Base-by-base conservation (phyloP, 1,140 invertebrate genomes). In the Drosophila orena region DNA sequence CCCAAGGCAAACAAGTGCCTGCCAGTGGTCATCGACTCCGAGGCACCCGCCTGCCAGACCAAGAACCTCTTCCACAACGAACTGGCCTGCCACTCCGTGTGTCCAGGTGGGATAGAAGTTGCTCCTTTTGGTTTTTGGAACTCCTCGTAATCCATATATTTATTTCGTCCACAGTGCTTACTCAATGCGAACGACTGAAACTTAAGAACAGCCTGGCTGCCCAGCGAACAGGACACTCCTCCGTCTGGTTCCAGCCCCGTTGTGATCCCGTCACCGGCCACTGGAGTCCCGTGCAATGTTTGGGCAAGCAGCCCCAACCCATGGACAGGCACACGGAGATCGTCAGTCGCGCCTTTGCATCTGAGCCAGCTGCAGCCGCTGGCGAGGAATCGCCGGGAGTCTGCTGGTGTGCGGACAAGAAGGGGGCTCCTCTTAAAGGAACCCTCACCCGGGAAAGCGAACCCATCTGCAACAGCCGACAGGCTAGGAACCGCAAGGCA, bases 1-100 rank as follows among this genome's bases (percentile, higher is more conserved):
- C 93, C 95, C 4, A 95, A 95, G 72, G 94, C 93, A 15, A 97
- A 97, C 80, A 94, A 94, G 66, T 97, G 96, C 91, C 94, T 97
- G 71, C 93, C 94, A 15, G 95, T 97, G 77, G 92, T 92, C 0
- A 96, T 96, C 79, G 94, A 94, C 65, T 43, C 61, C 0, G 59
- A 80, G 5, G 71, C 73, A 11, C 96, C 95, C 30, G 96, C 96
- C 71, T 95, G 96, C 40, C 96, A 96, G 46, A 98, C 97, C 83
- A 95, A 97, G 81, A 99, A 98, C 92, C 96, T 97, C 79, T 99
- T 98, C 94, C 95, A 96, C 35, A 96, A 95, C 38, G 95, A 96
- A 73, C 93, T 95, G 14, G 96, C 97, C 70, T 99, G 98, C 92
- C 95, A 96, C 76, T 93, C 94, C 4, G 95, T 97, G 3, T 98